Percentiles rank a stretch among this genome's conserved stretches.
phyloP scores from a whole-genome alignment of 2,113 vertebrate species.

The Hydrolagus affinis region DNA sequence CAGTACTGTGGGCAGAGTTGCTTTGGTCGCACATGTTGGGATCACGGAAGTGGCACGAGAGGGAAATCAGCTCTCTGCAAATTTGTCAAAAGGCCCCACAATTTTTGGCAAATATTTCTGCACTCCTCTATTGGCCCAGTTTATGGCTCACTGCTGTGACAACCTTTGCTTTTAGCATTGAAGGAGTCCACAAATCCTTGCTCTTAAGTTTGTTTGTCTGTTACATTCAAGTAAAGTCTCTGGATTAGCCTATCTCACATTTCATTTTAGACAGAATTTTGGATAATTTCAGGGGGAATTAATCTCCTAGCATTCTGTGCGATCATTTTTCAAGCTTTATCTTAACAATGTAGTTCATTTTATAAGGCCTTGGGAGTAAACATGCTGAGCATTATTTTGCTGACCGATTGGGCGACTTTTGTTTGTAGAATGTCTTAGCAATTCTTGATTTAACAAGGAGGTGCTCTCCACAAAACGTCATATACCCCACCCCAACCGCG shows the following conservation, averaged over 20 bases:
- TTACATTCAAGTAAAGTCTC: constrained; percentile 16
- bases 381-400: neutral
- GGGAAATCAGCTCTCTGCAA: too few species aligned
- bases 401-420: neutral
- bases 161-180: neutral
- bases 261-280: neutral
- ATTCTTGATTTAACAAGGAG: neutral
- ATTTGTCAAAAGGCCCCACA: too few species aligned
- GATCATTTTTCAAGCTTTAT: neutral
- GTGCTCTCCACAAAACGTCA: neutral
- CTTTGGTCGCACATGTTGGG: too few species aligned
- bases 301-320: neutral
- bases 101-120: too few species aligned
- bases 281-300: neutral
- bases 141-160: neutral
- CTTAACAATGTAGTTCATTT: constrained; percentile 5
- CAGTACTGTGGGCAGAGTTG: too few species aligned
- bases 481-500: too few species aligned
- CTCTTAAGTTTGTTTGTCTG: neutral
- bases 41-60: too few species aligned
- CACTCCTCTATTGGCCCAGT: too few species aligned
- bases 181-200: neutral
- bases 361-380: neutral
- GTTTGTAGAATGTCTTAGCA: neutral
- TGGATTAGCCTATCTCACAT: neutral